phyloP scores from a whole-genome alignment of 2,113 vertebrate genomes.

The Barnardius zonarius region DNA sequence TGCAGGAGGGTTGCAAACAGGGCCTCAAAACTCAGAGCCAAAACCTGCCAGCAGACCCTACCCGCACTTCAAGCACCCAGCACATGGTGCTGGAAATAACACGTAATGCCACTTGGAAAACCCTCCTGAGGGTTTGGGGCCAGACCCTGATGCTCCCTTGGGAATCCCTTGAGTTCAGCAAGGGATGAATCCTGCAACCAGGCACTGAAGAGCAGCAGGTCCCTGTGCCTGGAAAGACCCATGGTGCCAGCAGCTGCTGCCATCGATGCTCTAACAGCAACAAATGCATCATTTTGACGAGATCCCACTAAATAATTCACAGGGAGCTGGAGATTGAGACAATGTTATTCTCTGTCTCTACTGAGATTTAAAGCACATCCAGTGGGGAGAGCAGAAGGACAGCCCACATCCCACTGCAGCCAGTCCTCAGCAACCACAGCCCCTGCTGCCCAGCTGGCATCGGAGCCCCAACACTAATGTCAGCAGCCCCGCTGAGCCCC shows the following conservation, averaged over 20 bases:
- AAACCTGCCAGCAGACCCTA: not conserved
- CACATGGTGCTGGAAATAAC: not conserved
- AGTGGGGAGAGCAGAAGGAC: conserved; percentile 46
- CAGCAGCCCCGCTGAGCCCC: accelerated
- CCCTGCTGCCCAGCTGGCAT: not conserved
- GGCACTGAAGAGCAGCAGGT: not conserved
- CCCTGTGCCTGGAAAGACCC: conserved; percentile 31
- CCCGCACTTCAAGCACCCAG: not conserved
- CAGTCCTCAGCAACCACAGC: not conserved
- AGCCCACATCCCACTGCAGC: not conserved
- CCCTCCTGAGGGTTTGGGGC: not conserved
- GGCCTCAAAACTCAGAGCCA: not conserved
- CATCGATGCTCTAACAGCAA: conserved; percentile 41
- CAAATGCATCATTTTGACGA: conserved; percentile 64
- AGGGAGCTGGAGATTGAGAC: conserved; percentile 63
- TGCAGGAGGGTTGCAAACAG: not conserved
- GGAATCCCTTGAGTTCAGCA: not conserved
- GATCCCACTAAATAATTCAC: conserved; percentile 73
- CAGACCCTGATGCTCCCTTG: not conserved
- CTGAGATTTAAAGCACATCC: conserved; percentile 59
- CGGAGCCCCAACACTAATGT: accelerated
- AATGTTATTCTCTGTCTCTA: conserved; percentile 51
- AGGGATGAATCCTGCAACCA: not conserved
- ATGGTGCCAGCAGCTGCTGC: conserved; percentile 39
- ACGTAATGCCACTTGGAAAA: not conserved